A percentile compares a stretch with the other conserved stretches of the same genome.
Conservation (phyloP, 2,797 vertebrate genomes). For the Peromyscus nudipes region DNA sequence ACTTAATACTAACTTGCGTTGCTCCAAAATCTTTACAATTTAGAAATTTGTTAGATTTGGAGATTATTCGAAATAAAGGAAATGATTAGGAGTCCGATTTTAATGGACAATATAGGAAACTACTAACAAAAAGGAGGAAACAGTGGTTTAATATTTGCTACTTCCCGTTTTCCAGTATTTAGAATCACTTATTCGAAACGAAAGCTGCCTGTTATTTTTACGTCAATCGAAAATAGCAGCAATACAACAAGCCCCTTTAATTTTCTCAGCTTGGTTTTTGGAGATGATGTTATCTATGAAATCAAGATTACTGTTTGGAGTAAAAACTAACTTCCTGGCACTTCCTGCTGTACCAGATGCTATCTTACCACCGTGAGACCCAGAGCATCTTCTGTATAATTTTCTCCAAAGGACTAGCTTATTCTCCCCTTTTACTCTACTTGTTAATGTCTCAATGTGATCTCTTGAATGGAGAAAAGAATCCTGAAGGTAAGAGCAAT, state of each 20-base stretch:
- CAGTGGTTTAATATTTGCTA: neutral
- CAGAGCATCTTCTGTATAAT: neutral
- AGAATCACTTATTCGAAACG: neutral
- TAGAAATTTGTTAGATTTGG: neutral
- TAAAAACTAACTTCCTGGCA: neutral
- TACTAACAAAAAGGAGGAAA: neutral
- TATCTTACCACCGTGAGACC: neutral
- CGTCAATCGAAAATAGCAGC: neutral
- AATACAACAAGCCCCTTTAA: neutral
- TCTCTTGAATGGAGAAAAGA: neutral
- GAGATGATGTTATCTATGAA: neutral
- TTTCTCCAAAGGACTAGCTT: neutral
- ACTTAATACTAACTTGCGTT: neutral
- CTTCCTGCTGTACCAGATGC: neutral
- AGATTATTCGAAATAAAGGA: neutral
- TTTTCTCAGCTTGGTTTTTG: conserved; percentile 32
- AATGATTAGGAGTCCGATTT: neutral
- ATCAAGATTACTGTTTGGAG: neutral
- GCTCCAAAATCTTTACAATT: conserved; percentile 37
- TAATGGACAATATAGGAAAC: neutral
- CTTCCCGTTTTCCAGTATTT: neutral
- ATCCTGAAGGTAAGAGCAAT: neutral
- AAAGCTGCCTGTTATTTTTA: neutral
- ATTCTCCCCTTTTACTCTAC: conserved; percentile 6
- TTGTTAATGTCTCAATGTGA: neutral